These are phyloP conservation scores for Thamnophis sirtalis DNA, from an alignment of 2,113 vertebrate species.

Conservation along the genomic window DNA sequence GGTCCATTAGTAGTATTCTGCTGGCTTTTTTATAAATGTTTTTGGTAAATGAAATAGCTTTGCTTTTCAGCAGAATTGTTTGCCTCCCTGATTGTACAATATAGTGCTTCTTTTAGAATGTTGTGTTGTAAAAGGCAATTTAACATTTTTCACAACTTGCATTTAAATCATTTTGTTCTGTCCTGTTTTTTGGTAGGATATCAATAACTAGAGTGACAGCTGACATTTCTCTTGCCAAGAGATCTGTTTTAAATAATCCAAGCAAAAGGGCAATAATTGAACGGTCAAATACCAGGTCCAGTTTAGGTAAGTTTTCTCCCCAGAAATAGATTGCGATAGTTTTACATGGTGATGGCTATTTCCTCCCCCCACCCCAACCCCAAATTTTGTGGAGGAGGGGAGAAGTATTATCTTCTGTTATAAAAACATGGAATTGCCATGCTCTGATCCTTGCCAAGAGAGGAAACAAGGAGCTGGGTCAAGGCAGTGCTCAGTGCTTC, in stretches of 20 bases:
- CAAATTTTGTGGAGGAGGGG: neutral
- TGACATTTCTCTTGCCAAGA: conserved; percentile 98
- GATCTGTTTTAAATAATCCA: conserved; percentile 97
- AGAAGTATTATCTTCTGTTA: neutral
- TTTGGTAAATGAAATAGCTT: neutral
- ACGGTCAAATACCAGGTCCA: conserved; percentile 94
- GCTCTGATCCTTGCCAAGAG: neutral
- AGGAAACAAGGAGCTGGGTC: neutral
- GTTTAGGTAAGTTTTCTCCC: conserved; percentile 78
- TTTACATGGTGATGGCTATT: neutral
- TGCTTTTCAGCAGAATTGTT: conserved; percentile 6
- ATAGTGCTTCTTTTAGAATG: conserved; percentile 14
- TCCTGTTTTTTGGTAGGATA: conserved; percentile 78
- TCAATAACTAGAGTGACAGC: conserved; percentile 98
- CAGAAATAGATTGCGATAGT: rapidly evolving
- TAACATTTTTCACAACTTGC: conserved; percentile 11
- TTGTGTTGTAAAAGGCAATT: conserved; percentile 32
- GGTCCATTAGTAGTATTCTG: neutral
- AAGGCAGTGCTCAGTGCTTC: neutral
- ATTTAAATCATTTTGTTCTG: conserved; percentile 28
- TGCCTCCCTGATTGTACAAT: conserved; percentile 14
- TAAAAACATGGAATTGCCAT: neutral
- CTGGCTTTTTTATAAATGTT: neutral
- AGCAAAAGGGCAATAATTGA: conserved; percentile 98
- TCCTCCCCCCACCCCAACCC: no score